A percentile compares a stretch with the other conserved stretches of the same genome.
Conservation (phyloP, 2,888 invertebrate genomes). For the Melanostoma mellinum region DNA sequence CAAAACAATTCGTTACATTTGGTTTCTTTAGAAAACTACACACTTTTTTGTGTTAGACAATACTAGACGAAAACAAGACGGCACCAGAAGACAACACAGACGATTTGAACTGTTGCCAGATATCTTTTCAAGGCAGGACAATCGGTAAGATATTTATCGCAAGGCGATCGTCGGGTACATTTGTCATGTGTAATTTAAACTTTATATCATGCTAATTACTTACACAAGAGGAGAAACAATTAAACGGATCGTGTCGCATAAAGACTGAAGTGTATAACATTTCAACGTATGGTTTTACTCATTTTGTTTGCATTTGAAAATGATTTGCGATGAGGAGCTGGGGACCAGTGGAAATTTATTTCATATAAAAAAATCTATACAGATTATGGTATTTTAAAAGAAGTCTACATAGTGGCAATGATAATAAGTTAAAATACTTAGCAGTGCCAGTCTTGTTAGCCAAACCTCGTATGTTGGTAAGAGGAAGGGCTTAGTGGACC, state of each 20-base stretch:
- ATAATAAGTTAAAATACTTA: too few relatives aligned
- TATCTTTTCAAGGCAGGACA: conserved; percentile 46
- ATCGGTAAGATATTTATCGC: conserved; percentile 52
- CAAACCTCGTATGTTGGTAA: too few relatives aligned
- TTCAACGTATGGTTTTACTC: background rate
- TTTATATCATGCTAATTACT: conserved; percentile 31
- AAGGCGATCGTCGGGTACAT: conserved; percentile 46
- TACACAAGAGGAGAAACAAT: conserved; percentile 6
- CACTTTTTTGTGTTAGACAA: conserved; percentile 52
- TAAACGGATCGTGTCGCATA: conserved; percentile 31
- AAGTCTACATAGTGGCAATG: too few relatives aligned
- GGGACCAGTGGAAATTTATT: too few relatives aligned
- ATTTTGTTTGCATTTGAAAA: background rate
- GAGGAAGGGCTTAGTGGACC: too few relatives aligned
- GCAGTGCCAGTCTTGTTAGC: too few relatives aligned
- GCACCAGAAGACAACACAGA: conserved; percentile 18
- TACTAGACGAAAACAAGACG: conserved; percentile 4
- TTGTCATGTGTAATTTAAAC: conserved; percentile 58
- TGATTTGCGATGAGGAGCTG: too few relatives aligned
- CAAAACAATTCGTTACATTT: conserved; percentile 33
- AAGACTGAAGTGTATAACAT: conserved; percentile 10
- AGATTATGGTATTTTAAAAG: too few relatives aligned
- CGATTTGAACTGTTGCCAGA: conserved; percentile 65
- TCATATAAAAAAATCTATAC: too few relatives aligned
- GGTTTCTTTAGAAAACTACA: conserved; percentile 54